Conservation (phyloP, 2,888 invertebrate species). For the Tiliacea aurago region DNA sequence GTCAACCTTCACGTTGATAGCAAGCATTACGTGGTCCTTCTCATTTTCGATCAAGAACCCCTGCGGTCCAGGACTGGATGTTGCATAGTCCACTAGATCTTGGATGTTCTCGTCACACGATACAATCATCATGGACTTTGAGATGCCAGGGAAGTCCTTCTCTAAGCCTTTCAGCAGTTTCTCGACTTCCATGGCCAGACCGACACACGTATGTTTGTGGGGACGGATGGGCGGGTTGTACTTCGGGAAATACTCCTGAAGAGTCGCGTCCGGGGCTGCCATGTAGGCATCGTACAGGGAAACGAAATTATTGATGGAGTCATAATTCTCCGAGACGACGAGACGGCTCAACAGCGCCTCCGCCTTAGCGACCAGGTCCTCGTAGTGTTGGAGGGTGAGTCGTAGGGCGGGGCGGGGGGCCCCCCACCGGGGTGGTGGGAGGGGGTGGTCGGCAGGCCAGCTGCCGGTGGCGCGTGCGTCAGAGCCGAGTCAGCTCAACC, state of each 20-base stretch:
- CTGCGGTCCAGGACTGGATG: conserved; percentile 91
- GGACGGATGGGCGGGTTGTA: conserved; percentile 96
- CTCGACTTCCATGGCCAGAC: conserved; percentile 96
- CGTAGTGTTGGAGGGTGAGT: conserved; percentile 94
- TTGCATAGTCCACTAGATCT: conserved; percentile 91
- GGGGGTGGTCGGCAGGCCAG: conserved; percentile 88
- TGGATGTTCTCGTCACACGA: conserved; percentile 97
- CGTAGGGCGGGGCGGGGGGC: conserved; percentile 91
- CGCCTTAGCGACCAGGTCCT: conserved; percentile 95
- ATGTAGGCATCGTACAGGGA: conserved; percentile 92
- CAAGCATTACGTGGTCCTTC: conserved; percentile 97
- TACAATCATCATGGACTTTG: conserved; percentile 93
- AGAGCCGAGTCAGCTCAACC: conserved; percentile 99
- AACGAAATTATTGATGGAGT: conserved; percentile 96
- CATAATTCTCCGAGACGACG: conserved; percentile 96
- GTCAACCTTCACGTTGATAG: conserved; percentile 93
- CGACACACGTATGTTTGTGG: conserved; percentile 97
- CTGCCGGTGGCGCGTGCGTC: conserved; percentile 76
- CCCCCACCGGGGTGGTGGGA: conserved; percentile 87
- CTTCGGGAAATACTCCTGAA: conserved; percentile 94
- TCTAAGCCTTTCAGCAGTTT: conserved; percentile 91
- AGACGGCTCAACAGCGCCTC: conserved; percentile 96
- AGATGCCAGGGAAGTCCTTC: conserved; percentile 92
- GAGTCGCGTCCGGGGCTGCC: conserved; percentile 92
- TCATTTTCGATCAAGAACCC: conserved; percentile 93